These are phyloP conservation scores for Spinus olivaceus DNA, from an alignment of 2,797 vertebrate genomes.

Conservation along the genomic window DNA sequence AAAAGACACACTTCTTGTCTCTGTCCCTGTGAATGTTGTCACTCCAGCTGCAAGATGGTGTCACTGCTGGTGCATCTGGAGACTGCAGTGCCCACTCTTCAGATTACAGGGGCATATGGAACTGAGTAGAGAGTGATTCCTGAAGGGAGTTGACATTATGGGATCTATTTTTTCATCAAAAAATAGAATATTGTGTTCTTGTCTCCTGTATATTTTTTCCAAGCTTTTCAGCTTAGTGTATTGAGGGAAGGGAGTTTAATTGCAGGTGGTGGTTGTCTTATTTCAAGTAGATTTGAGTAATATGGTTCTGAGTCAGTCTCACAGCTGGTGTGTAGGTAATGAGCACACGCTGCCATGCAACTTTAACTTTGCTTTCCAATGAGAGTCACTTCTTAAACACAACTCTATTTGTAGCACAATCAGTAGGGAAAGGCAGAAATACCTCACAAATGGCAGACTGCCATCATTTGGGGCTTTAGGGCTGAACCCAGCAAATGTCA, in stretches of 20 bases:
- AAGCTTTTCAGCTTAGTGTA: not conserved
- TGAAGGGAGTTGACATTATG: not conserved
- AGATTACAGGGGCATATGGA: not conserved
- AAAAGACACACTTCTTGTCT: not conserved
- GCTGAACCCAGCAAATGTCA: not conserved
- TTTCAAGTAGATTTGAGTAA: not conserved
- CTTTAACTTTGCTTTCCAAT: not conserved
- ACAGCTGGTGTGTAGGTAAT: not conserved
- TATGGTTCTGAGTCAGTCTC: not conserved
- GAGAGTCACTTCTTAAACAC: not conserved
- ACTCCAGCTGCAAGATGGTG: not conserved
- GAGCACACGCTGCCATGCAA: not conserved
- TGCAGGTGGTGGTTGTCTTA: not conserved
- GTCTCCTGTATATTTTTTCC: not conserved
- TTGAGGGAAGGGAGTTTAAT: not conserved
- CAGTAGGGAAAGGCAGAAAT: not conserved
- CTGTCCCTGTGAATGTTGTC: not conserved
- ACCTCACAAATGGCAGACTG: not conserved
- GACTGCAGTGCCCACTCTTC: not conserved
- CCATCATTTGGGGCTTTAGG: not conserved
- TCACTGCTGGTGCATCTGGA: not conserved
- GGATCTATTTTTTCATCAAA: not conserved
- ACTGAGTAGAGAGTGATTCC: not conserved
- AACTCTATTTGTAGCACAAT: not conserved
- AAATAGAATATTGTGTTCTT: not conserved